These are phyloP conservation scores for Patella caerulea DNA, from an alignment of 2,888 invertebrate species.

Conservation along the genomic window DNA sequence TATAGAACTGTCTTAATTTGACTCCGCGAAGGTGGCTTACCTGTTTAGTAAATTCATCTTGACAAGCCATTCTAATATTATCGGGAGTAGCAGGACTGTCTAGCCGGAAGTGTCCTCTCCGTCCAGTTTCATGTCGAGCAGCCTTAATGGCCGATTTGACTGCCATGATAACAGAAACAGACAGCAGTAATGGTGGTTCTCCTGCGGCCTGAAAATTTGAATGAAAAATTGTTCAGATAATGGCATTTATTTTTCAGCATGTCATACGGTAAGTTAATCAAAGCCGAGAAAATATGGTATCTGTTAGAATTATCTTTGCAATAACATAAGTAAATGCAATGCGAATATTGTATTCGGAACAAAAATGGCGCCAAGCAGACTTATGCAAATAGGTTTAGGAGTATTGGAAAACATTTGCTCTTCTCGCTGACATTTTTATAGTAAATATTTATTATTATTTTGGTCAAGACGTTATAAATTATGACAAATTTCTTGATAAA, in stretches of 20 bases:
- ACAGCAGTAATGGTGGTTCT: conserved; percentile 93
- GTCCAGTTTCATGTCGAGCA: conserved; percentile 82
- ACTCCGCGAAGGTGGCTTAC: conserved; percentile 72
- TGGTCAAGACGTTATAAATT: too few relatives aligned
- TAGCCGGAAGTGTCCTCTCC: conserved; percentile 74
- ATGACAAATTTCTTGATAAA: too few relatives aligned
- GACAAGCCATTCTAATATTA: conserved; percentile 90
- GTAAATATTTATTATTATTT: too few relatives aligned
- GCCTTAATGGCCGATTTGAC: conserved; percentile 86
- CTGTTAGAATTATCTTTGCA: too few relatives aligned
- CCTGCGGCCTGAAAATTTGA: conserved; percentile 84
- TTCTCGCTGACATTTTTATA: too few relatives aligned
- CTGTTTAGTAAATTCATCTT: too few relatives aligned
- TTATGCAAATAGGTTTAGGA: too few relatives aligned
- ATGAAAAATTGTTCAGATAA: not conserved
- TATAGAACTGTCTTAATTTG: too few relatives aligned
- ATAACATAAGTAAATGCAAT: too few relatives aligned
- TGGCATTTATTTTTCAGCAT: not conserved
- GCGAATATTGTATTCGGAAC: too few relatives aligned
- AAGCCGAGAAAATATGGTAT: not conserved
- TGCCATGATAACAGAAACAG: conserved; percentile 90
- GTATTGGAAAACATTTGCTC: too few relatives aligned
- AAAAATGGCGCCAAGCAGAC: too few relatives aligned
- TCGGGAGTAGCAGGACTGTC: conserved; percentile 91
- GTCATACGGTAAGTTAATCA: not conserved